Conservation (phyloP, 2,797 vertebrate genomes). For the Chloroceryle amazona region DNA sequence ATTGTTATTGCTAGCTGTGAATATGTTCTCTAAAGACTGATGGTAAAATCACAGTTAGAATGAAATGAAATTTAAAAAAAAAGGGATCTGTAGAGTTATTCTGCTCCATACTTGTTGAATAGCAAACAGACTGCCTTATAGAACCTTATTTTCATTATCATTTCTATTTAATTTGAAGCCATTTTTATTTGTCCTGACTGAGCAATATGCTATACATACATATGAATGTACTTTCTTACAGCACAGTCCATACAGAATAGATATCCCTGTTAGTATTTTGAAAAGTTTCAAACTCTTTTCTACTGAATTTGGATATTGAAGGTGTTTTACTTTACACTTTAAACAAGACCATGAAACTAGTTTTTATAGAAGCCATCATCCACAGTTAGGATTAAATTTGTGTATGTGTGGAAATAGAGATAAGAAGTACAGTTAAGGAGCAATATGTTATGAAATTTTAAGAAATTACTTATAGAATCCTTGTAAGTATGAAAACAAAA, state of each 20-base stretch:
- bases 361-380: not conserved
- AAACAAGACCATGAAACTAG: not conserved
- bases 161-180: not conserved
- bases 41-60: not conserved
- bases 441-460: not conserved
- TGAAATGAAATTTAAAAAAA: no score
- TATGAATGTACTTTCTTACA: not conserved
- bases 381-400: not conserved
- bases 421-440: not conserved
- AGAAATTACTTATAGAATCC: not conserved
- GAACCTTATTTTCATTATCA: not conserved
- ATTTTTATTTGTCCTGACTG: not conserved
- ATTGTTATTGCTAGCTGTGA: constrained; percentile 55
- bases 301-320: not conserved
- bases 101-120: not conserved
- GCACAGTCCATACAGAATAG: not conserved
- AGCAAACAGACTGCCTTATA: not conserved
- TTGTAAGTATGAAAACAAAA: not conserved
- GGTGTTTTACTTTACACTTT: not conserved
- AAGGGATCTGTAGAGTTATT: not conserved
- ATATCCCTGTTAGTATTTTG: not conserved
- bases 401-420: not conserved
- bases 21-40: constrained; percentile 9
- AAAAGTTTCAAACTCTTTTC: not conserved
- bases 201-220: not conserved